These are phyloP conservation scores for Eupithecia dodoneata DNA, from an alignment of 2,888 invertebrate species.

Conservation along the genomic window DNA sequence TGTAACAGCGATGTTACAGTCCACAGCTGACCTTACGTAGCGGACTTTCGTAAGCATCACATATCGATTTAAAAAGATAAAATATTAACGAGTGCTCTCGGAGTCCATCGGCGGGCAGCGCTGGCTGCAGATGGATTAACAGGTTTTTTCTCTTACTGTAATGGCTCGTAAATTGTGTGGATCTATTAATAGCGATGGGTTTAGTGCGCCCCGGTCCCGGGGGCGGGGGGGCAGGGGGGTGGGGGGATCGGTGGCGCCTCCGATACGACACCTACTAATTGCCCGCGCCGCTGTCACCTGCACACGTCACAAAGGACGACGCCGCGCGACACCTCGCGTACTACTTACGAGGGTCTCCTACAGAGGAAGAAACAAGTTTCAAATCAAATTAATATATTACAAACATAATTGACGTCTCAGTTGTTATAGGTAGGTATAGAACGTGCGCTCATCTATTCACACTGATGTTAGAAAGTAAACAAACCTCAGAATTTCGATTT, in stretches of 20 bases:
- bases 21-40: not conserved
- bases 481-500: not conserved
- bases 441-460: not conserved
- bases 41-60: not conserved
- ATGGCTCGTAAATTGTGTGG: constrained; percentile 46
- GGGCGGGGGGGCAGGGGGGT: constrained; percentile 28
- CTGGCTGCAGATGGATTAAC: constrained; percentile 38
- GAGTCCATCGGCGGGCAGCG: constrained; percentile 9
- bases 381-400: not conserved
- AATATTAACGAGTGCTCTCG: not conserved
- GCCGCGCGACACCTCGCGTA: not conserved
- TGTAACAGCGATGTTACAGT: not conserved
- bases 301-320: not conserved
- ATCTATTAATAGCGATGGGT: constrained; percentile 43
- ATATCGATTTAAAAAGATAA: not conserved
- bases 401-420: not conserved
- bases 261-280: not conserved
- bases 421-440: not conserved
- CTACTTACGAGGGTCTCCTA: not conserved
- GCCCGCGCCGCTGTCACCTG: not conserved
- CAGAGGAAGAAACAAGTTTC: not conserved
- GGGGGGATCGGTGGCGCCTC: constrained; percentile 39
- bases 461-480: not conserved
- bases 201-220: constrained; percentile 32
- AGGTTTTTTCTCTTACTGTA: constrained; percentile 45